phyloP scores from a whole-genome alignment of 2,797 vertebrate species.

The Artibeus jamaicensis region DNA sequence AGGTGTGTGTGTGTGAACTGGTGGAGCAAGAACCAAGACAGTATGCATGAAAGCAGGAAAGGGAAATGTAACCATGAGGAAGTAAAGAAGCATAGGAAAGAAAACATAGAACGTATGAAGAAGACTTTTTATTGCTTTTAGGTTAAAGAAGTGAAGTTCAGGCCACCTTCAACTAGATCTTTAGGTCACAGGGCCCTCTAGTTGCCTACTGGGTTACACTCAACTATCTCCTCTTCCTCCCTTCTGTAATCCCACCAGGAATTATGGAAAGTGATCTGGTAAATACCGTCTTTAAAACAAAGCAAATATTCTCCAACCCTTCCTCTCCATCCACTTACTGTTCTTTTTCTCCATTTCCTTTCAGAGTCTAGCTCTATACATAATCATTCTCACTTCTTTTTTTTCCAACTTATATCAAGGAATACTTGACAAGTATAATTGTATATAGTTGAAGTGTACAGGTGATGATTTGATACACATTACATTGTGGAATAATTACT shows the following conservation, averaged over 20 bases:
- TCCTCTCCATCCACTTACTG: not conserved
- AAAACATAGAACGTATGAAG: not conserved
- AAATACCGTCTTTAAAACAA: not conserved
- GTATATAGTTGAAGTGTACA: not conserved
- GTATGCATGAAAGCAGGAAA: not conserved
- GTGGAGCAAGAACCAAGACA: not conserved
- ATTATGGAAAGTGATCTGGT: not conserved
- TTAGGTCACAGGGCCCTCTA: not conserved
- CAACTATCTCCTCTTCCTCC: not conserved
- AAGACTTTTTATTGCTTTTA: not conserved
- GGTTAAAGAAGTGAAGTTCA: not conserved
- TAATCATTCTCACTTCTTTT: not conserved
- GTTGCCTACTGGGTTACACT: not conserved
- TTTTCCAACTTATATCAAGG: not conserved
- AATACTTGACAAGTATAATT: not conserved
- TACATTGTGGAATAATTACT: not conserved
- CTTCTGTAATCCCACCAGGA: not conserved
- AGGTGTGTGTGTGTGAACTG: not conserved
- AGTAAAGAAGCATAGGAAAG: not conserved
- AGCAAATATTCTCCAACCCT: not conserved
- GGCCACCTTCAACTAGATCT: not conserved
- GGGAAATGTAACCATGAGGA: not conserved
- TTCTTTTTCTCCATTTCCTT: not conserved
- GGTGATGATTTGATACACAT: not conserved
- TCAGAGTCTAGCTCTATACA: not conserved